Evolutionary conservation across 2,888 invertebrate species (phyloP).

Genomic region (Notocelia uddmanniana): DNA sequence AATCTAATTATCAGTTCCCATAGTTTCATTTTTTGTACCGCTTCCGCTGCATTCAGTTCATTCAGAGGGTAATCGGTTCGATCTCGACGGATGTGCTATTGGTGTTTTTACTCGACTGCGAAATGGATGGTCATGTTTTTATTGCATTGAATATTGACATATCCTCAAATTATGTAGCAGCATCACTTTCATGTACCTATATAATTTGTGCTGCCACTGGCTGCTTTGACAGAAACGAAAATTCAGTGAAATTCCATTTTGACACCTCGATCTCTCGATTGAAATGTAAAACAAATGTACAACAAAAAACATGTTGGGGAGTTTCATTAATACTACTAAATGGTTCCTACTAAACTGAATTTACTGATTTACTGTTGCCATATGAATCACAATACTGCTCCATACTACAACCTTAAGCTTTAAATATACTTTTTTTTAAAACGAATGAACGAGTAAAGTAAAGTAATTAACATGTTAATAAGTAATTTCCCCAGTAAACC

Average conservation of each 20-base stretch:
- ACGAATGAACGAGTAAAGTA: not conserved
- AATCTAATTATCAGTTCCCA: slow-evolving; percentile 85
- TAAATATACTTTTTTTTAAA: not conserved
- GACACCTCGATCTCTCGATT: too few relatives aligned
- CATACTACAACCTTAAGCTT: not conserved
- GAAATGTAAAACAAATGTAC: too few relatives aligned
- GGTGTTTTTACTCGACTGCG: slow-evolving; percentile 56
- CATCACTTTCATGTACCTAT: not conserved
- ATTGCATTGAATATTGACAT: not conserved
- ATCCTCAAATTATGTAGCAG: not conserved
- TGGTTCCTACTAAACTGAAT: too few relatives aligned
- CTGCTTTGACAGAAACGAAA: too few relatives aligned
- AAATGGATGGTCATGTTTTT: slow-evolving; percentile 33
- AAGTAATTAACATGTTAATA: slow-evolving; percentile 17
- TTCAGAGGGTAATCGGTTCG: slow-evolving; percentile 63
- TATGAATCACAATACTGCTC: too few relatives aligned
- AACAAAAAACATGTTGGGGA: too few relatives aligned
- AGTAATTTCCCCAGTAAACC: slow-evolving; percentile 6
- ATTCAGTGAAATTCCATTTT: too few relatives aligned
- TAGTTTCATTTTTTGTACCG: slow-evolving; percentile 65
- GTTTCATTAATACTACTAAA: too few relatives aligned
- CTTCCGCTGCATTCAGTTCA: slow-evolving; percentile 70
- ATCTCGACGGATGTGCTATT: slow-evolving; percentile 61
- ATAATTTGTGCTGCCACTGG: not conserved
- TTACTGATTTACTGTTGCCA: not conserved